Conservation (phyloP, 2,797 vertebrate species). For the Picus viridis region DNA sequence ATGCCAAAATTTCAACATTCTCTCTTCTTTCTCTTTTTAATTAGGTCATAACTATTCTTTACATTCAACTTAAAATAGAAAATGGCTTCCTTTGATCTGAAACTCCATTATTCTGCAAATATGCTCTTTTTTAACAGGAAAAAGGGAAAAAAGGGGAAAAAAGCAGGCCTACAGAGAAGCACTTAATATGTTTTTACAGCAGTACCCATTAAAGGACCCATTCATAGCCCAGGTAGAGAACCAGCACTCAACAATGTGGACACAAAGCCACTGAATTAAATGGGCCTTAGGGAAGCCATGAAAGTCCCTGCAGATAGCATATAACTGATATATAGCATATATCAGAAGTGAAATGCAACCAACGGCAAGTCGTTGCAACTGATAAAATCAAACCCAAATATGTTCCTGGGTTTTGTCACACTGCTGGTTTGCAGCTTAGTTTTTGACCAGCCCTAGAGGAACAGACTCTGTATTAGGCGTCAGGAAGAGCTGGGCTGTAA, state of each 20-base stretch:
- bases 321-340: background rate
- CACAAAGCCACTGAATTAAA: conserved; percentile 2
- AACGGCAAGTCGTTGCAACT: background rate
- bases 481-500: background rate
- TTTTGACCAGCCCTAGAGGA: background rate
- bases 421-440: background rate
- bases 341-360: background rate
- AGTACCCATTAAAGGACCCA: background rate
- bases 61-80: background rate
- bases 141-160: background rate
- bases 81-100: conserved; percentile 1
- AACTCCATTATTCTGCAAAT: background rate
- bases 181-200: conserved; percentile 37
- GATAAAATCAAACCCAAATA: background rate
- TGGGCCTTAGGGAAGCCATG: background rate
- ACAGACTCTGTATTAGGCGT: background rate
- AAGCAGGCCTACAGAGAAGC: background rate
- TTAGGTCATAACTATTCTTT: background rate
- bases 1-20: background rate
- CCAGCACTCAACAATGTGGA: background rate
- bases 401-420: background rate
- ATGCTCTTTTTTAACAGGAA: background rate
- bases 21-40: background rate
- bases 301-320: background rate
- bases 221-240: background rate